Evolutionary conservation across 2,113 vertebrate genomes (phyloP).

Genomic region (Crocuta crocuta): DNA sequence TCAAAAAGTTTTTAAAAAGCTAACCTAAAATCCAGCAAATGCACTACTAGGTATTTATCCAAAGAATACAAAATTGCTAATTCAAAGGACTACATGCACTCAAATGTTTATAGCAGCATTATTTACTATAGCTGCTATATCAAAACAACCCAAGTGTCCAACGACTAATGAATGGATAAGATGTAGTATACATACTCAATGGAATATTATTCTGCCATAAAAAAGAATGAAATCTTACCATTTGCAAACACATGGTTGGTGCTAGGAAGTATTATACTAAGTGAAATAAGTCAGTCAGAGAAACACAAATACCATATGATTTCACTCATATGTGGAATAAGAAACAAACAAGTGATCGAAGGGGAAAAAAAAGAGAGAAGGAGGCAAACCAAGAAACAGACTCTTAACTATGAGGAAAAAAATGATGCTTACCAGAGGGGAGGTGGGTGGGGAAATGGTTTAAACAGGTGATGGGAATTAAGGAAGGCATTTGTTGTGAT

Average conservation of each 20-base stretch:
- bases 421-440: too few relatives aligned
- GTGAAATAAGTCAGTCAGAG: neutral
- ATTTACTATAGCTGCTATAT: neutral
- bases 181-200: neutral
- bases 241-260: neutral
- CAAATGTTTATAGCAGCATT: neutral
- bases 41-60: neutral
- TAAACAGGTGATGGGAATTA: too few relatives aligned
- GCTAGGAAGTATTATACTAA: neutral
- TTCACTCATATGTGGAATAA: neutral
- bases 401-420: too few relatives aligned
- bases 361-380: too few relatives aligned
- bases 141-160: neutral
- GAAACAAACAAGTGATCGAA: neutral
- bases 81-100: neutral
- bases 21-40: neutral
- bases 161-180: neutral
- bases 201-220: neutral
- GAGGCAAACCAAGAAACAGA: too few relatives aligned
- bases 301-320: neutral
- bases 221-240: neutral
- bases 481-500: too few relatives aligned
- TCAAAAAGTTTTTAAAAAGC: neutral
- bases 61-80: neutral
- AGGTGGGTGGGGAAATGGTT: too few relatives aligned